A percentile compares a stretch with the other conserved stretches of the same genome.
phyloP scores from a whole-genome alignment of 2,797 vertebrate genomes.

The Phalanger gymnotis region DNA sequence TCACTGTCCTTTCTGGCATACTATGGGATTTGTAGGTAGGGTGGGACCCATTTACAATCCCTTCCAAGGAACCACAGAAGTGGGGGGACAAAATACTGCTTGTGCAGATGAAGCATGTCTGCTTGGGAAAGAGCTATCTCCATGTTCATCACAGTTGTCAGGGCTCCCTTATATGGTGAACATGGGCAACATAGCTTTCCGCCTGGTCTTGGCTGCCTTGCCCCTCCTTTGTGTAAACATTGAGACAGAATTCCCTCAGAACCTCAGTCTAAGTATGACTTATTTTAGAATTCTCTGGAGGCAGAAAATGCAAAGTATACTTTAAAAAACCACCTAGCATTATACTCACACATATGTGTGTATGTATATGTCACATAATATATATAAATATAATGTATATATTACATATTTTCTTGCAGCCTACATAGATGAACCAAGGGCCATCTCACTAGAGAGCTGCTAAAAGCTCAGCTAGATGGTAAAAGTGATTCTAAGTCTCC shows the following conservation, averaged over 20 bases:
- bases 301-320: not conserved
- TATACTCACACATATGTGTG: not conserved
- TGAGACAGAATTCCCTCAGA: not conserved
- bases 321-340: not conserved
- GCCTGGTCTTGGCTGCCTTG: not conserved
- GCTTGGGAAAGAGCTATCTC: not conserved
- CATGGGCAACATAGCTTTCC: not conserved
- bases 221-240: not conserved
- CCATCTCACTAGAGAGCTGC: not conserved
- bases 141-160: not conserved
- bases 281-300: not conserved
- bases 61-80: not conserved
- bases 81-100: not conserved
- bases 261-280: not conserved
- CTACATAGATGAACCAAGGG: not conserved
- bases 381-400: not conserved
- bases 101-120: not conserved
- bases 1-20: not conserved
- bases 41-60: not conserved
- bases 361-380: not conserved
- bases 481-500: not conserved
- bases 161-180: constrained; percentile 1
- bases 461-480: not conserved
- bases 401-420: not conserved
- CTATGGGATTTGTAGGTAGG: not conserved